These are phyloP conservation scores for Pantelozetes paolii DNA, from an alignment of 2,888 invertebrate species.

Conservation along the genomic window DNA sequence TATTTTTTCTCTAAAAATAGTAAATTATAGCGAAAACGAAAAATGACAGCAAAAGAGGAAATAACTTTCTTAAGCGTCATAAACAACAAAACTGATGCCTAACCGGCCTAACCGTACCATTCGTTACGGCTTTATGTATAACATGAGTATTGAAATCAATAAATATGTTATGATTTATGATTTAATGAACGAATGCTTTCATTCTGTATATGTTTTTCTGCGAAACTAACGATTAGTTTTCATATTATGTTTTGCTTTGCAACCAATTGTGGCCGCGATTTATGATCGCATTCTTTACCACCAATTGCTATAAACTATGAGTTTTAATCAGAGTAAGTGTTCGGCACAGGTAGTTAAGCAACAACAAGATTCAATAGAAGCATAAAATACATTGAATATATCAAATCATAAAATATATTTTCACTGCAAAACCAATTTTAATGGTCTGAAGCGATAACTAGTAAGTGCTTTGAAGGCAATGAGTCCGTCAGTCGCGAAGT, in stretches of 20 bases:
- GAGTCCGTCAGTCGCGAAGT: conserved; percentile 20
- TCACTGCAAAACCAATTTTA: neutral
- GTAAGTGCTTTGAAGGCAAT: neutral
- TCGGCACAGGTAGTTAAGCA: neutral
- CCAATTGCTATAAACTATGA: conserved; percentile 24
- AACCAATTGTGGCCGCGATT: conserved; percentile 23
- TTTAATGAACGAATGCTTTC: neutral
- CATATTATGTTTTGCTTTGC: neutral
- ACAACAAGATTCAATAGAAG: neutral
- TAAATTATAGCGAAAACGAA: conserved; percentile 7
- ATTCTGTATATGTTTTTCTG: neutral
- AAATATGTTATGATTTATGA: conserved; percentile 28
- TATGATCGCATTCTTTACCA: conserved; percentile 34
- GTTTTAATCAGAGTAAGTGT: neutral
- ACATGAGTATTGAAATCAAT: conserved; percentile 27
- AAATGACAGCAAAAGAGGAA: conserved; percentile 23
- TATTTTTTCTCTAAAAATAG: neutral
- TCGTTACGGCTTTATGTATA: neutral
- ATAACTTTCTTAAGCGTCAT: conserved; percentile 22
- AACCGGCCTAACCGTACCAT: neutral
- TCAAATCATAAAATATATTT: neutral
- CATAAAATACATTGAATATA: neutral
- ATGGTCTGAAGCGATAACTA: neutral
- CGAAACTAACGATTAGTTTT: neutral
- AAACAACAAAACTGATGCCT: neutral